A percentile compares a stretch with the other conserved stretches of the same genome.
Evolutionary conservation across 2,797 vertebrate species (phyloP).

Genomic region (Gadopsis marmoratus): DNA sequence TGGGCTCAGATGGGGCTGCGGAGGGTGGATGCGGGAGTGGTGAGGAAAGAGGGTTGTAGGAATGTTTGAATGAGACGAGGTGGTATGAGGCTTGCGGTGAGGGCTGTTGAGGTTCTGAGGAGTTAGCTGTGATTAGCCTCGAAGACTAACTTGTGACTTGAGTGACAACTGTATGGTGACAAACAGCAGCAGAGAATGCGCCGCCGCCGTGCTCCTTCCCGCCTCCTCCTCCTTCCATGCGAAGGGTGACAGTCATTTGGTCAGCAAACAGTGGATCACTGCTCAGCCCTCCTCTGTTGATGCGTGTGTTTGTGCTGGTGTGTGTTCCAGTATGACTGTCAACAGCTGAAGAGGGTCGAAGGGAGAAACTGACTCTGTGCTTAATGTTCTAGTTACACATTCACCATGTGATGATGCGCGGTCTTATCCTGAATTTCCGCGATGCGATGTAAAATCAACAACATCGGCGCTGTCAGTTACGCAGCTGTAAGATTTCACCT

Average conservation of each 20-base stretch:
- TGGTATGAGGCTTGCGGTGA: conserved; percentile 64
- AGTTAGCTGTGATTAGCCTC: conserved; percentile 73
- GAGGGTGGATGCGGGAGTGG: conserved; percentile 64
- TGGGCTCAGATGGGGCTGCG: conserved; percentile 71
- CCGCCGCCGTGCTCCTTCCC: not conserved
- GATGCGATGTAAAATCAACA: conserved; percentile 40
- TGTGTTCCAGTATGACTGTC: conserved; percentile 43
- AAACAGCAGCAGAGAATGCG: conserved; percentile 39
- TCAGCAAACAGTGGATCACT: conserved; percentile 65
- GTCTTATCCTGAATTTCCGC: conserved; percentile 32
- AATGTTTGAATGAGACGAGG: conserved; percentile 65
- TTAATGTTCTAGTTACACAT: conserved; percentile 20
- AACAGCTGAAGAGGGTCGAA: conserved; percentile 40
- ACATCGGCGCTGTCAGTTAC: conserved; percentile 17
- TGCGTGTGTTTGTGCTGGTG: conserved; percentile 53
- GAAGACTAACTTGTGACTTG: conserved; percentile 62
- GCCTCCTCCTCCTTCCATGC: conserved; percentile 11
- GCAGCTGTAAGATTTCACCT: conserved; percentile 18
- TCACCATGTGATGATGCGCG: conserved; percentile 22
- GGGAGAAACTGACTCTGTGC: conserved; percentile 1
- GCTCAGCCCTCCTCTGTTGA: conserved; percentile 49
- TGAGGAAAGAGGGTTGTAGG: conserved; percentile 50
- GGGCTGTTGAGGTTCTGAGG: conserved; percentile 59
- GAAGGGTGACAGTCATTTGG: conserved; percentile 58
- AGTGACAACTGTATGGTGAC: conserved; percentile 67